A percentile compares a stretch with the other conserved stretches of the same genome.
These are phyloP conservation scores for Hyperoodon ampullatus DNA, from an alignment of 2,113 vertebrate genomes.

Conservation along the genomic window DNA sequence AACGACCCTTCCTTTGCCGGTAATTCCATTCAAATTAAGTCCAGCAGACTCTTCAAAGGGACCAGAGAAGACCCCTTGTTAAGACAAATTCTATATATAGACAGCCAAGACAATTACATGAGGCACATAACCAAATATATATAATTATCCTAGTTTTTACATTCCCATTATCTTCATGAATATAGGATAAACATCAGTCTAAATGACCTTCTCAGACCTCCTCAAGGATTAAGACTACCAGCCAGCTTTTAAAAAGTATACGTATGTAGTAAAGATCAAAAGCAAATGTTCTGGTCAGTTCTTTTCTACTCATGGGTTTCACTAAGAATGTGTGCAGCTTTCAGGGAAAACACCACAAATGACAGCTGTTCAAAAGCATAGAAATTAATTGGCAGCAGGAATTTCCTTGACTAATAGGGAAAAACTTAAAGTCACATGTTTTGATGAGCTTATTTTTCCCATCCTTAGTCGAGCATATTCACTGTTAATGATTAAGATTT, in stretches of 20 bases:
- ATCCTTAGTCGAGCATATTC: constrained; percentile 52
- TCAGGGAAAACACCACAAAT: constrained; percentile 70
- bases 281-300: constrained; percentile 69
- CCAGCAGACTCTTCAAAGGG: constrained; percentile 71
- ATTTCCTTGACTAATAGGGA: constrained; percentile 71
- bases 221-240: constrained; percentile 58
- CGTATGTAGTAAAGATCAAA: constrained; percentile 53
- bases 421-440: constrained; percentile 71
- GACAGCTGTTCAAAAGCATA: constrained; percentile 67
- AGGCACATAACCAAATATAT: constrained; percentile 63
- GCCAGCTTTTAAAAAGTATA: constrained; percentile 52
- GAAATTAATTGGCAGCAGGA: constrained; percentile 72
- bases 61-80: constrained; percentile 42
- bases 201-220: constrained; percentile 62
- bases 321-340: constrained; percentile 53
- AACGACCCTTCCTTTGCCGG: constrained; percentile 57
- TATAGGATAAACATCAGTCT: constrained; percentile 67
- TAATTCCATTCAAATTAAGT: constrained; percentile 70
- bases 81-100: constrained; percentile 66
- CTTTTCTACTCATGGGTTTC: constrained; percentile 68
- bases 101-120: constrained; percentile 62
- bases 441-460: constrained; percentile 66
- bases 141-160: constrained; percentile 68
- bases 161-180: constrained; percentile 72
- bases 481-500: constrained; percentile 66